Evolutionary conservation across 1,140 invertebrate species (phyloP).

Genomic region (Dendroctonus ponderosae): DNA sequence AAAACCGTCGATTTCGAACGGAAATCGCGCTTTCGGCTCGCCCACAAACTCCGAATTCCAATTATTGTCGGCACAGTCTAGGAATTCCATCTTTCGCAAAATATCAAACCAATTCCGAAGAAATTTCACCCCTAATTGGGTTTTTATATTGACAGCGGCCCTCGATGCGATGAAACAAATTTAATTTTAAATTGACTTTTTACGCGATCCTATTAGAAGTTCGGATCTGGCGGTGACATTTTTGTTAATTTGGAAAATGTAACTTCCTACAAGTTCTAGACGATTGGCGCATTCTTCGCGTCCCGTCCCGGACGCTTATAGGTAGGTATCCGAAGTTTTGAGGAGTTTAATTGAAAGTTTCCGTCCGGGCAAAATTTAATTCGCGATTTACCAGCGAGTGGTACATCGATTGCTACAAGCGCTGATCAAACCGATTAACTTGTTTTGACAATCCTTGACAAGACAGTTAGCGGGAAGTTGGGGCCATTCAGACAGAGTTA

Average conservation of each 20-base stretch:
- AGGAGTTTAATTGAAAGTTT: constrained; percentile 19
- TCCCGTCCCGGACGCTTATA: neutral
- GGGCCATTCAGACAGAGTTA: too few relatives aligned
- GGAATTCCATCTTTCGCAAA: constrained; percentile 15
- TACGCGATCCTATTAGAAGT: constrained; percentile 16
- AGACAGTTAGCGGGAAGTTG: neutral
- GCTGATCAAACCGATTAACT: too few relatives aligned
- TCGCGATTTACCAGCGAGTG: neutral
- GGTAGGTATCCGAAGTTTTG: constrained; percentile 6
- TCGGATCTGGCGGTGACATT: constrained; percentile 26
- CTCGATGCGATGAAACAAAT: constrained; percentile 30
- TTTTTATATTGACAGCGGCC: constrained; percentile 30
- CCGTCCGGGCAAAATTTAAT: constrained; percentile 9
- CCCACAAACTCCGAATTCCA: constrained; percentile 7
- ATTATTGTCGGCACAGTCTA: constrained; percentile 9
- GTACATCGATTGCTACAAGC: too few relatives aligned
- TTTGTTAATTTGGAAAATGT: constrained; percentile 28
- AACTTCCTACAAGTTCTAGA: constrained; percentile 17
- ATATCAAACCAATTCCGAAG: constrained; percentile 27
- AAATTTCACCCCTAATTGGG: constrained; percentile 28
- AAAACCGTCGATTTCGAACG: neutral
- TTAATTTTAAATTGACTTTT: constrained; percentile 27
- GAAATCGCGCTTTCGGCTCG: neutral
- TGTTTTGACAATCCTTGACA: neutral
- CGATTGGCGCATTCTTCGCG: constrained; percentile 5